Evolutionary conservation across 1,140 invertebrate genomes (phyloP).

Genomic region (Nephotettix cincticeps): DNA sequence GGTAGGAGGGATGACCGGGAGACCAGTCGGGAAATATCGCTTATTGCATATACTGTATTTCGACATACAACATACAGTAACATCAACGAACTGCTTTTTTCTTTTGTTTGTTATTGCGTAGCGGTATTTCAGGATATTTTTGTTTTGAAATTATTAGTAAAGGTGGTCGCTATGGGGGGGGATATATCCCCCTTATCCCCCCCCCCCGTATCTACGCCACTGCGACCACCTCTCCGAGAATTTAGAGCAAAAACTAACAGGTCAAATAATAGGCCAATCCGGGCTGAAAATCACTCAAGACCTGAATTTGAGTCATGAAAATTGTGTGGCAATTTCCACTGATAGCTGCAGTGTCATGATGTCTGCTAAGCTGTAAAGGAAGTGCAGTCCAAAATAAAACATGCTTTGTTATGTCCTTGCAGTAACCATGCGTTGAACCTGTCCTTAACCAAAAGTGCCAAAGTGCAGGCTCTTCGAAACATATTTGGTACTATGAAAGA

Average conservation of each 20-base stretch:
- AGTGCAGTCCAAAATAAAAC: neutral
- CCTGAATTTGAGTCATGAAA: neutral
- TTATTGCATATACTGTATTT: no score
- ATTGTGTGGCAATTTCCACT: neutral
- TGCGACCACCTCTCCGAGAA: no score
- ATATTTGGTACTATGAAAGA: neutral
- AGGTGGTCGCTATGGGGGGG: no score
- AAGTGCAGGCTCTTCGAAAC: neutral
- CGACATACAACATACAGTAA: no score
- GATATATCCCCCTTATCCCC: no score
- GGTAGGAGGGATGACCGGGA: no score
- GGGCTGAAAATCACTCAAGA: neutral
- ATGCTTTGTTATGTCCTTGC: neutral
- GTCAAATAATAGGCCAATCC: neutral
- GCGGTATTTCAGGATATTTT: no score
- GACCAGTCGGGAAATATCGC: no score
- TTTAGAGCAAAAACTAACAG: neutral
- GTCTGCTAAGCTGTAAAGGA: neutral
- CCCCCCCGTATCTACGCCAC: no score
- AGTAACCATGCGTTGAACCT: neutral
- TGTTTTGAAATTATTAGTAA: no score
- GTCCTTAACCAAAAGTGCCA: neutral
- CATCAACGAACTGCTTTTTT: no score
- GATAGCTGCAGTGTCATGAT: neutral
- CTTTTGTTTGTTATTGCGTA: no score